Conservation (phyloP, 2,113 vertebrate genomes). For the Psilopsiagon aurifrons region DNA sequence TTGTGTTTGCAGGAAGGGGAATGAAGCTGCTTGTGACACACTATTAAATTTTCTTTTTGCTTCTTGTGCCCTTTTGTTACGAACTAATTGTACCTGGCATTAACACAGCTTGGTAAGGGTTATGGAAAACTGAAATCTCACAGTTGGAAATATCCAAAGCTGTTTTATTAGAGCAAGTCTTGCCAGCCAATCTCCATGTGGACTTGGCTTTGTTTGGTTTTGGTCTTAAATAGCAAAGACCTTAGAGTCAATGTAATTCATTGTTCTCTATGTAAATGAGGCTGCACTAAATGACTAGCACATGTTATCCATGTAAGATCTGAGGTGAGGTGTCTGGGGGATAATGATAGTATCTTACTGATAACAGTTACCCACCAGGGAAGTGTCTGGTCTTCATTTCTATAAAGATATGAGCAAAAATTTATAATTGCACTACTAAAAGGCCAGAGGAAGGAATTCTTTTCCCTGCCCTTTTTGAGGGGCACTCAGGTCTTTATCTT, state of each 20-base stretch:
- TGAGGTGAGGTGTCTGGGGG: background rate
- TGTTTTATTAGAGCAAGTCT: background rate
- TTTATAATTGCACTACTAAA: background rate
- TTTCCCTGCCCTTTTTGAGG: background rate
- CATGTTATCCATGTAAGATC: background rate
- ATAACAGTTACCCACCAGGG: background rate
- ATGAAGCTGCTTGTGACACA: background rate
- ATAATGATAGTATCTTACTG: background rate
- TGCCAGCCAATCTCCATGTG: background rate
- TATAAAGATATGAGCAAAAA: background rate
- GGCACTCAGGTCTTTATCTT: constrained; percentile 11
- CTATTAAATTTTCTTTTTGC: background rate
- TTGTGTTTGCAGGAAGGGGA: background rate
- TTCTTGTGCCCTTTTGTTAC: background rate
- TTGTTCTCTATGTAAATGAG: constrained; percentile 31
- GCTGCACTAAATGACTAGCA: background rate
- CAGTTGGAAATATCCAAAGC: background rate
- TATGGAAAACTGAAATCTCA: background rate
- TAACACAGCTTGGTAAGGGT: background rate
- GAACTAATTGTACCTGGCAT: background rate
- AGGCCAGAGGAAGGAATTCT: background rate
- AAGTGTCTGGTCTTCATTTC: background rate
- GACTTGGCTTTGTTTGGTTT: background rate
- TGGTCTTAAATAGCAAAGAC: background rate
- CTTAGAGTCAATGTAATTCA: constrained; percentile 20